These are phyloP conservation scores for Harmothoe impar DNA, from an alignment of 2,888 invertebrate species.

Conservation along the genomic window DNA sequence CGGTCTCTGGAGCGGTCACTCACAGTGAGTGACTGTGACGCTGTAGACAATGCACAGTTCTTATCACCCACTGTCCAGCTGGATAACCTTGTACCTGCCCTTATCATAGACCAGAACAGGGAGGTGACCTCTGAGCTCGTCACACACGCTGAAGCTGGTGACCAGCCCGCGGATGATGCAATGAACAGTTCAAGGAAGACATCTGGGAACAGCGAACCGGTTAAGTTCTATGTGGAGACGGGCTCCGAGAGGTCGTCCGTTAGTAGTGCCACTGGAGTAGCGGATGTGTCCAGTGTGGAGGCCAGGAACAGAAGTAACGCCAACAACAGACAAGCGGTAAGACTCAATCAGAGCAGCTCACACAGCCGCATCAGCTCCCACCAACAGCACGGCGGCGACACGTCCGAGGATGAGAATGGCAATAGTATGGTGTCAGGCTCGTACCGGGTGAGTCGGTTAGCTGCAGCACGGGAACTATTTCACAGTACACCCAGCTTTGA, in stretches of 20 bases:
- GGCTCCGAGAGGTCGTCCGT: background rate
- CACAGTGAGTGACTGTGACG: background rate
- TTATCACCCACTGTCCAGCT: background rate
- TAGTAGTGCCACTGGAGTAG: background rate
- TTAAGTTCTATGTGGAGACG: conserved; percentile 24
- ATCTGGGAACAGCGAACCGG: background rate
- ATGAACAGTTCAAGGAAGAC: background rate
- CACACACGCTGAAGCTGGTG: background rate
- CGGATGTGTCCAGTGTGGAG: background rate
- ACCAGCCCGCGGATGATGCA: background rate
- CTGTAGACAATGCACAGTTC: background rate
- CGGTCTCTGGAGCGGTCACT: background rate
- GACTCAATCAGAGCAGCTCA: background rate
- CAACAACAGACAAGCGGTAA: background rate
- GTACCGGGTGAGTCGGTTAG: background rate
- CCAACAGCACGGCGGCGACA: background rate
- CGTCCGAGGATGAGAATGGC: conserved; percentile 48
- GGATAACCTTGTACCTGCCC: background rate
- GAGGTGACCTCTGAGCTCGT: background rate
- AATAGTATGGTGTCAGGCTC: background rate
- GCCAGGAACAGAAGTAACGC: background rate
- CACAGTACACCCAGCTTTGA: no score
- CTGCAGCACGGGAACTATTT: conserved; percentile 49
- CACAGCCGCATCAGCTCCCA: background rate
- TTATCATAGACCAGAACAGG: background rate